Evolutionary conservation across 2,113 vertebrate species (phyloP).

Genomic region (Rhombomys opimus): DNA sequence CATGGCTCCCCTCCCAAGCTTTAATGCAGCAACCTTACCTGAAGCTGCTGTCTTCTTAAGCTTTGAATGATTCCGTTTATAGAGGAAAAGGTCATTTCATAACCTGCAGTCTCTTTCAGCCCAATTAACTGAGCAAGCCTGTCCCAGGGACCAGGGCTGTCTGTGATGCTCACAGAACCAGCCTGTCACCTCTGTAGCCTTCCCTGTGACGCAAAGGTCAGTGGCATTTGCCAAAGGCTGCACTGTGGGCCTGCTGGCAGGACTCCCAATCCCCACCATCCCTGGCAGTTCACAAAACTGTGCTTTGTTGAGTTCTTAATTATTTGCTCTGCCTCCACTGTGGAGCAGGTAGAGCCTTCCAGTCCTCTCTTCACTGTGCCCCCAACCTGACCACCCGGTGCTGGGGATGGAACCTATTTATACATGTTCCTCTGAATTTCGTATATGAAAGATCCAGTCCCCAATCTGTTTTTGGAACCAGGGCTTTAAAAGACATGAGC

Average conservation of each 20-base stretch:
- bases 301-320: not conserved
- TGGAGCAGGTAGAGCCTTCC: not conserved
- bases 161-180: not conserved
- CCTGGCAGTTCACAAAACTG: not conserved
- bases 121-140: conserved; percentile 20
- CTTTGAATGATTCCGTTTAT: not conserved
- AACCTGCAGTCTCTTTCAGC: not conserved
- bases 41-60: not conserved
- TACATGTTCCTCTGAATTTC: not conserved
- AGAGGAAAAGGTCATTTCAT: conserved; percentile 44
- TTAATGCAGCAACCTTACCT: not conserved
- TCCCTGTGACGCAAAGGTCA: conserved; percentile 51
- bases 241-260: fast-evolving
- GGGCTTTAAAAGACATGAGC: not conserved
- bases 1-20: not conserved
- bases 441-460: too few relatives aligned
- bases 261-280: not conserved
- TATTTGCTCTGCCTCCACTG: not conserved
- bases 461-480: not conserved
- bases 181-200: fast-evolving
- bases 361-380: not conserved
- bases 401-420: not conserved
- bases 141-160: not conserved
- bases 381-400: fast-evolving
- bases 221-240: not conserved